Conservation (phyloP, 1,140 invertebrate species). For the Drosophila tsacasi region DNA sequence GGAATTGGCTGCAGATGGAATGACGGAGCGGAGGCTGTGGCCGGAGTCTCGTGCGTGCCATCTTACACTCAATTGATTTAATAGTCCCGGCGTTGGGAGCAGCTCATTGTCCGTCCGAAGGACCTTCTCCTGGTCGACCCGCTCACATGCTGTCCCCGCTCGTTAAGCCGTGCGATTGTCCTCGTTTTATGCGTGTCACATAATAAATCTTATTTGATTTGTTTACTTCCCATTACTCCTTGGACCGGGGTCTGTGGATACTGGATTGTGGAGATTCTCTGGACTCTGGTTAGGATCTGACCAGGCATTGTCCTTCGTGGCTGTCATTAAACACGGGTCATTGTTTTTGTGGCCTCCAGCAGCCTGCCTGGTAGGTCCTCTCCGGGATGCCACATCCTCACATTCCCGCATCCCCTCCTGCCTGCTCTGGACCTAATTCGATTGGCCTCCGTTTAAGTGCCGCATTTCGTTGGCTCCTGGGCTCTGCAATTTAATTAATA, state of each 20-base stretch:
- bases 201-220: conserved; percentile 84
- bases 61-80: conserved; percentile 84
- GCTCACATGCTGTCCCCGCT: conserved; percentile 13
- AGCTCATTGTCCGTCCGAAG: conserved; percentile 50
- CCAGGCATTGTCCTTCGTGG: conserved; percentile 44
- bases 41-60: conserved; percentile 62
- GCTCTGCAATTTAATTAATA: conserved; percentile 72
- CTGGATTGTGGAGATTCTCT: conserved; percentile 6
- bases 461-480: conserved; percentile 32
- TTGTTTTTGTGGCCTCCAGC: conserved; percentile 61
- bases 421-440: conserved; percentile 57
- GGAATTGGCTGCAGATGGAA: conserved; percentile 40
- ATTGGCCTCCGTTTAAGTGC: conserved; percentile 69
- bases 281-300: conserved; percentile 11
- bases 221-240: conserved; percentile 64
- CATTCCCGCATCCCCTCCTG: background rate
- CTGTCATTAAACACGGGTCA: conserved; percentile 65
- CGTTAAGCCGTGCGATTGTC: conserved; percentile 52
- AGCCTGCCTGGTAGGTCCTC: conserved; percentile 9
- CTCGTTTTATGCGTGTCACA: conserved; percentile 81
- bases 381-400: background rate
- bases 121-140: background rate
- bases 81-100: conserved; percentile 52
- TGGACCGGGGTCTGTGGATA: conserved; percentile 1
- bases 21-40: conserved; percentile 13